phyloP scores from a whole-genome alignment of 2,888 invertebrate species.

The Acleris sparsana region DNA sequence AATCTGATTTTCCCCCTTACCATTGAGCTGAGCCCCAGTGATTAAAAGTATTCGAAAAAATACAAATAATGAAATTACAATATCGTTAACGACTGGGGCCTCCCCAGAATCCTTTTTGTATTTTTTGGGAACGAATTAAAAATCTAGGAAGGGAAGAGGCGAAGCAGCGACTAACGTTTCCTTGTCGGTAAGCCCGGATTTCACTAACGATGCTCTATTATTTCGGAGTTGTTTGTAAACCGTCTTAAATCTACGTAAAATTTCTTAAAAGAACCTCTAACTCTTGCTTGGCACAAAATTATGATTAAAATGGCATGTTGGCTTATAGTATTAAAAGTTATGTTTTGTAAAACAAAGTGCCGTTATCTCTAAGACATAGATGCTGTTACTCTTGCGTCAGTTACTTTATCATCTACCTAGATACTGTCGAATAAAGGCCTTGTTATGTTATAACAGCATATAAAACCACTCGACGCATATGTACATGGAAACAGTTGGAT shows the following conservation, averaged over 20 bases:
- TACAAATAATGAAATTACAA: conserved; percentile 85
- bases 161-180: conserved; percentile 71
- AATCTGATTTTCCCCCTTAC: conserved; percentile 78
- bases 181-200: conserved; percentile 62
- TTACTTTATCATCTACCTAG: too few species aligned
- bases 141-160: conserved; percentile 67
- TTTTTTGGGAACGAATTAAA: conserved; percentile 81
- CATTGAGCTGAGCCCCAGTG: conserved; percentile 66
- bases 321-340: too few species aligned
- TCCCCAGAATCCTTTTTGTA: conserved; percentile 81
- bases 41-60: conserved; percentile 83
- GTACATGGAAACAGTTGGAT: not conserved
- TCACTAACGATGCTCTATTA: conserved; percentile 43
- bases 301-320: too few species aligned
- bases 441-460: too few species aligned
- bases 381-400: too few species aligned
- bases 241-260: conserved; percentile 48
- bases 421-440: too few species aligned
- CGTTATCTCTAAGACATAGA: too few species aligned
- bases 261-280: conserved; percentile 21
- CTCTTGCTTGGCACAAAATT: not conserved
- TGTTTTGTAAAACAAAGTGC: too few species aligned
- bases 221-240: conserved; percentile 30
- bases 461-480: not conserved
- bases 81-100: conserved; percentile 81